phyloP scores from a whole-genome alignment of 2,888 invertebrate species.

The Agriopis aurantiaria region DNA sequence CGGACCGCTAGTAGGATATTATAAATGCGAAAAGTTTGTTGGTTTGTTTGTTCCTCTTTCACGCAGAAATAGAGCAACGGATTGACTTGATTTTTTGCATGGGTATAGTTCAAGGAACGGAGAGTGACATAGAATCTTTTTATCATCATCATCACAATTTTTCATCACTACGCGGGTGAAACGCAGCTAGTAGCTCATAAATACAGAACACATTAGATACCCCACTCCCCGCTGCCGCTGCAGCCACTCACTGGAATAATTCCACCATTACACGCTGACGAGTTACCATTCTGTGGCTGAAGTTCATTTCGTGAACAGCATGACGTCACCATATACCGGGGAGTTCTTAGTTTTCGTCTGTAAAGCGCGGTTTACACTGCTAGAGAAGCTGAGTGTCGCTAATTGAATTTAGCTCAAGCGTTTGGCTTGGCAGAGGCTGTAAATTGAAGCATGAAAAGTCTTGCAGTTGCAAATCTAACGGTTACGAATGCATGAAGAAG shows the following conservation, averaged over 20 bases:
- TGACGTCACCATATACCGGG: slow-evolving; percentile 57
- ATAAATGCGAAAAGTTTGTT: no score
- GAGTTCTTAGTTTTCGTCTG: slow-evolving; percentile 54
- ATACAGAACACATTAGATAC: slow-evolving; percentile 3
- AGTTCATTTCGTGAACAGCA: slow-evolving; percentile 58
- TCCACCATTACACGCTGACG: slow-evolving; percentile 34
- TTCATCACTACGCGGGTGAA: no score
- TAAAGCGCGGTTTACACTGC: slow-evolving; percentile 16
- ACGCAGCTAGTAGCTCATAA: slow-evolving; percentile 1
- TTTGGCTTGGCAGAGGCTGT: not conserved
- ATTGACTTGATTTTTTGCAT: no score
- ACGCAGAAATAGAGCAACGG: not conserved
- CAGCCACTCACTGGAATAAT: slow-evolving; percentile 22
- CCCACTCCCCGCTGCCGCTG: not conserved
- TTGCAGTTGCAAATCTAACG: not conserved
- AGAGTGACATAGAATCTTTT: no score
- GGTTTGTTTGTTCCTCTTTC: no score
- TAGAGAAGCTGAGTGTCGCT: not conserved
- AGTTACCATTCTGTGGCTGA: slow-evolving; percentile 13
- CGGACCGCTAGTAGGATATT: no score
- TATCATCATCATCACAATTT: no score
- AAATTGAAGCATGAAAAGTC: not conserved
- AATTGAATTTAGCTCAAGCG: not conserved
- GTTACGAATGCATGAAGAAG: no score
- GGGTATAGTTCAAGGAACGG: no score